phyloP scores from a whole-genome alignment of 1,140 invertebrate genomes.

The Zeugodacus cucurbitae region DNA sequence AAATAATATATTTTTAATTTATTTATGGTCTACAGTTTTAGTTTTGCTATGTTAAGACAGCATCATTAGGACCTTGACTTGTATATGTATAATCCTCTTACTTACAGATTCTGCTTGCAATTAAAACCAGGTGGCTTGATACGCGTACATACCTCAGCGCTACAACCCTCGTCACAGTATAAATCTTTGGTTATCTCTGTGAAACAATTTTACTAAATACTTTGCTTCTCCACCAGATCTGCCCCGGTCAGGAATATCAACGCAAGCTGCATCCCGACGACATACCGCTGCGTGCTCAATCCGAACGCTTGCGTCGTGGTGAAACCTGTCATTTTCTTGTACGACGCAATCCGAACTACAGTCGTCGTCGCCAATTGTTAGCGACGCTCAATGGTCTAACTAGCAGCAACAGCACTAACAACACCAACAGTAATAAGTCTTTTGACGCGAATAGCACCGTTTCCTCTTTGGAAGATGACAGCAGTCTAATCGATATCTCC shows the following conservation, averaged over 20 bases:
- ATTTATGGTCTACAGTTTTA: too few relatives aligned
- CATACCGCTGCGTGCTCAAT: conserved; percentile 84
- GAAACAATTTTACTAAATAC: conserved; percentile 69
- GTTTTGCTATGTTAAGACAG: too few relatives aligned
- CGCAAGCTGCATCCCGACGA: conserved; percentile 88
- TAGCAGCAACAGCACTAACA: conserved; percentile 39
- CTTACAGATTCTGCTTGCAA: conserved; percentile 86
- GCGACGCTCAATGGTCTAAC: conserved; percentile 58
- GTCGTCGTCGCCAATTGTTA: conserved; percentile 58
- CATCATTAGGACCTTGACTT: too few relatives aligned
- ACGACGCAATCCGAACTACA: conserved; percentile 80
- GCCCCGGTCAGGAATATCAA: conserved; percentile 79
- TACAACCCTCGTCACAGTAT: conserved; percentile 92
- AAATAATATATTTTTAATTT: background rate
- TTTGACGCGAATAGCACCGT: conserved; percentile 43
- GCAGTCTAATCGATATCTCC: conserved; percentile 57
- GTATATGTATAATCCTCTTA: background rate
- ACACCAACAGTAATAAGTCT: conserved; percentile 17
- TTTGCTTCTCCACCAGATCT: conserved; percentile 67
- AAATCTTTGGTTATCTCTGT: conserved; percentile 89
- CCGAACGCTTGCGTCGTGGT: conserved; percentile 74
- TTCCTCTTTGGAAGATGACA: conserved; percentile 49
- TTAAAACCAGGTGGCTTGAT: conserved; percentile 86
- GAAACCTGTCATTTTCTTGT: conserved; percentile 81
- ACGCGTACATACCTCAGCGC: conserved; percentile 89